Evolutionary conservation across 2,888 invertebrate species (phyloP), one percentile per base, ranked within the genome.

Genomic region (Lymantria monacha): DNA sequence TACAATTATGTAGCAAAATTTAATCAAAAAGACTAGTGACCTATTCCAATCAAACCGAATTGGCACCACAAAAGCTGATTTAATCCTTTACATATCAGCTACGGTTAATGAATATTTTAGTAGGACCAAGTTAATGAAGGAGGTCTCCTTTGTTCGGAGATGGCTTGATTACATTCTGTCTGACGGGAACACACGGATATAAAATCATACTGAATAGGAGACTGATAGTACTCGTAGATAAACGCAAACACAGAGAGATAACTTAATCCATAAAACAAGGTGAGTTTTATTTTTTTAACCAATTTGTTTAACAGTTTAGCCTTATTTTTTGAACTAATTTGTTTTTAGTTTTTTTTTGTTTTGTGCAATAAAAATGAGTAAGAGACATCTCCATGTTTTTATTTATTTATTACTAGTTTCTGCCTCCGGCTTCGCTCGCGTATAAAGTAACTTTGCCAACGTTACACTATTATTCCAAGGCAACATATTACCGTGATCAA

Each of bases 51-150:
- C 42, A 37, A 45, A 42, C 41, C 15, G 36, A 48, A 46, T 51
- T 49, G 22, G 48, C 52, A 36, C 49, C 44, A 49, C 41, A 56
- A 67, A 45, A 45, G 57, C 55, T 54, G 44, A 56, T 56, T 48
- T 52, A 56, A 67, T 57, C 57, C 53, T 55, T 68, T 71, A 71
- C 67, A 66, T 69, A 73, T 72, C 68, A 73, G 69, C 70, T 69
- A 72, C 68, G 59, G 64, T 70, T 81, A 84, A 83, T 88, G 85
- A 87, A 89, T 88, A 87, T 87, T 88, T 85, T 81, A 87, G 76
- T 76, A 76, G 80, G 74, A 76, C 75, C 55, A 75, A 80, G 81
- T 81, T 87, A 86, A 88, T 88, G 83, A 87, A 87, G 81, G 80
- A 81, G 74, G 78, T 74, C 74, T 81, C 83, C 86, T 87, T 87